These are phyloP conservation scores for Mesoclemmys tuberculata DNA, from an alignment of 2,113 vertebrate species.

Conservation along the genomic window DNA sequence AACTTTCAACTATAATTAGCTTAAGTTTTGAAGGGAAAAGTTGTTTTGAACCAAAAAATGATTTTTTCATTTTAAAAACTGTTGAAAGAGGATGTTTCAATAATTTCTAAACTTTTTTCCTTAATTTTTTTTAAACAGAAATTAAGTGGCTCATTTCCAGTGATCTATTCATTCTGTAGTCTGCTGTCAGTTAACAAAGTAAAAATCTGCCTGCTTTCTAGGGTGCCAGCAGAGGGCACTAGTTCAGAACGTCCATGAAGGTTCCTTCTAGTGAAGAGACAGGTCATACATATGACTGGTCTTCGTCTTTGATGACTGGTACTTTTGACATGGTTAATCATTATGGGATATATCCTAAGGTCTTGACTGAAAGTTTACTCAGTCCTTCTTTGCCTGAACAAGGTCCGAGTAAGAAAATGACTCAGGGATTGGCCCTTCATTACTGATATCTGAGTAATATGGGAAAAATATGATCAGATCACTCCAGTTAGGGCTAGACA, in stretches of 20 bases:
- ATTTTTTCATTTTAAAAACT: not conserved
- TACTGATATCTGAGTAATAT: not conserved
- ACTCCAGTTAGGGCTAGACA: not conserved
- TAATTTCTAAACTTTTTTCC: not conserved
- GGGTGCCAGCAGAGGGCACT: conserved; percentile 50
- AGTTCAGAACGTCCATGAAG: not conserved
- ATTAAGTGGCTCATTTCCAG: not conserved
- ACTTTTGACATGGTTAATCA: conserved; percentile 56
- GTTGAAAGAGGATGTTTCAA: not conserved
- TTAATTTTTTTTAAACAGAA: not conserved
- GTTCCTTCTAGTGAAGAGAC: conserved; percentile 16
- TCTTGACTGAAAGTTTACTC: conserved; percentile 39
- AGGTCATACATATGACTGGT: not conserved
- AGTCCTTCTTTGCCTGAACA: not conserved
- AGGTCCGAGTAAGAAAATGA: conserved; percentile 29
- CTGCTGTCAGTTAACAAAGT: rapidly evolving
- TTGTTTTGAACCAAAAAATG: not conserved
- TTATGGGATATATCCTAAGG: not conserved
- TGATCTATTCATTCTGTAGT: rapidly evolving
- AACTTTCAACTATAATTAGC: not conserved
- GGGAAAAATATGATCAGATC: not conserved
- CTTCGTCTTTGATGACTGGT: conserved; percentile 44
- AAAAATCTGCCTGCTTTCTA: not conserved
- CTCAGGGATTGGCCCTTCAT: conserved; percentile 32
- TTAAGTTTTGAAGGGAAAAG: not conserved